A percentile compares a stretch with the other conserved stretches of the same genome.
Conservation (phyloP, 2,113 vertebrate species). For the Percopsis transmontana region DNA sequence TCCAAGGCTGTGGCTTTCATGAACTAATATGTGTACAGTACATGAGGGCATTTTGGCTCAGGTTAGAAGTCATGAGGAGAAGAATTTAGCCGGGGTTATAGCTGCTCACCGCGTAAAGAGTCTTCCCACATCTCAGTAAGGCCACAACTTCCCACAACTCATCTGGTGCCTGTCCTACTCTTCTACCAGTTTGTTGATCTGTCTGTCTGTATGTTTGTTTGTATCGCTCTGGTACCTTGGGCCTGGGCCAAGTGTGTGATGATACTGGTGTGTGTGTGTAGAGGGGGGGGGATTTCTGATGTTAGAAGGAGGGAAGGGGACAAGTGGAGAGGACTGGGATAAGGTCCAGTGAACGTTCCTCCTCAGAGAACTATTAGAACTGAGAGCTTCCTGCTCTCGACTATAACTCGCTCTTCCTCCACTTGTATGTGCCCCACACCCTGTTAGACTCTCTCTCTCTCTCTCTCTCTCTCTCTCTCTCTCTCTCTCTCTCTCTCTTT, state of each 20-base stretch:
- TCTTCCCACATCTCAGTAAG: slow-evolving; percentile 9
- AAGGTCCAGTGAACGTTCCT: slow-evolving; percentile 31
- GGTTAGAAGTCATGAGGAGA: slow-evolving; percentile 6
- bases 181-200: not conserved
- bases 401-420: not conserved
- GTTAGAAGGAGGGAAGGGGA: not conserved
- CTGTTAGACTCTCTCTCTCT: slow-evolving; percentile 15
- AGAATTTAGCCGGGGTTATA: slow-evolving; percentile 35
- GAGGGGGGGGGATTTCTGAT: too few species aligned
- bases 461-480: slow-evolving; percentile 1
- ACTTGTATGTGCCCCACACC: slow-evolving; percentile 4
- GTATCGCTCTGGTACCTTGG: not conserved
- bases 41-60: slow-evolving; percentile 13
- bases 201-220: not conserved
- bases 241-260: not conserved
- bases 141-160: not conserved
- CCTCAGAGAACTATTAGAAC: slow-evolving; percentile 46
- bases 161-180: not conserved
- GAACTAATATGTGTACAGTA: not conserved
- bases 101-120: not conserved
- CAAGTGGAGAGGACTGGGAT: slow-evolving; percentile 18
- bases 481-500: not conserved
- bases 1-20: too few species aligned
- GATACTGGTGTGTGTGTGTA: not conserved
- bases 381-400: slow-evolving; percentile 51